phyloP scores from a whole-genome alignment of 2,113 vertebrate genomes.

The Protobothrops flavoviridis region DNA sequence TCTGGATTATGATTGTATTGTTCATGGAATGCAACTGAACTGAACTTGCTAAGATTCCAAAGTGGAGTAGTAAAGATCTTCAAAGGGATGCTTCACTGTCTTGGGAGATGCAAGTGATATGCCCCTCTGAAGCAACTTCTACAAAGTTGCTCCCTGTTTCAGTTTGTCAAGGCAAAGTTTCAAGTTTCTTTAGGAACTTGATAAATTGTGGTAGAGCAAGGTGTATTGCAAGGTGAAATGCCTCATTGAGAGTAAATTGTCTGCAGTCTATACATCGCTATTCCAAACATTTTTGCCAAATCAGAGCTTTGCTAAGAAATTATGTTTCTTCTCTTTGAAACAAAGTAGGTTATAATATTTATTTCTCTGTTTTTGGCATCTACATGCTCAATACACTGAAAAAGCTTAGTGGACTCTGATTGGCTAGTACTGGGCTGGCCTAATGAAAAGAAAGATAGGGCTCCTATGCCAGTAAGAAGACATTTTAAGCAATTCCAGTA shows the following conservation, averaged over 20 bases:
- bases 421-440: background rate
- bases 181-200: background rate
- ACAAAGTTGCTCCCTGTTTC: background rate
- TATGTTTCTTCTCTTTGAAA: background rate
- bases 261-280: background rate
- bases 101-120: background rate
- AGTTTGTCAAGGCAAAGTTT: background rate
- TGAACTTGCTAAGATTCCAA: background rate
- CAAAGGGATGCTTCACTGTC: background rate
- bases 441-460: background rate
- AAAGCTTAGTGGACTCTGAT: background rate
- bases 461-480: background rate
- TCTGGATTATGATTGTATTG: background rate
- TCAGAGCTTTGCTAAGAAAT: background rate
- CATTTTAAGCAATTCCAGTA: background rate
- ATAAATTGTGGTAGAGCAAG: background rate
- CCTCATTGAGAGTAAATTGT: background rate
- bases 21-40: background rate
- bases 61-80: background rate
- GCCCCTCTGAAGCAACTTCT: background rate
- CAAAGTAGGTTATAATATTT: background rate
- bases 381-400: background rate
- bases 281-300: background rate
- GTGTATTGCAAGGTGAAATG: background rate
- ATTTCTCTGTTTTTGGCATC: background rate